phyloP scores from a whole-genome alignment of 2,113 vertebrate genomes.

The Arothron firmamentum region DNA sequence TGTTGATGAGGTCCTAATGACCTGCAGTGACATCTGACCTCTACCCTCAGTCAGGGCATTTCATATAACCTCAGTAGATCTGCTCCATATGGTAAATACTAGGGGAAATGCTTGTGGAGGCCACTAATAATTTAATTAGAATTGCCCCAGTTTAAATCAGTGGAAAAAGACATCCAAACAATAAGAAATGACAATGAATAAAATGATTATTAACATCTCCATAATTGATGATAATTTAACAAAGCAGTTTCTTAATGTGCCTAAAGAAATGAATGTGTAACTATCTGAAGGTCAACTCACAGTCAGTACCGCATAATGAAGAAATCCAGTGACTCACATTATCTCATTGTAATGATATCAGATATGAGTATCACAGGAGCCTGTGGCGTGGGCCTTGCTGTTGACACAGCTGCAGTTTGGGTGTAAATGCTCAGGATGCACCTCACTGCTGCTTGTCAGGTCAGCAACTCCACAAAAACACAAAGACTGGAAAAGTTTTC shows the following conservation, averaged over 20 bases:
- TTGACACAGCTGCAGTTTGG: constrained; percentile 69
- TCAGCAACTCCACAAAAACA: constrained; percentile 11
- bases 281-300: not conserved
- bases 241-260: not conserved
- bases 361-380: constrained; percentile 23
- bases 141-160: not conserved
- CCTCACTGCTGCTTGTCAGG: constrained; percentile 15
- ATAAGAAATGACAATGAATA: not conserved
- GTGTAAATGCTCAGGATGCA: constrained; percentile 51
- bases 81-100: constrained; percentile 29
- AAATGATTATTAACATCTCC: not conserved
- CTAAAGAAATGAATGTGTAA: not conserved
- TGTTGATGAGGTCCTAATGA: constrained; percentile 12
- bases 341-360: constrained; percentile 9
- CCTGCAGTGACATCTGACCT: constrained; percentile 35
- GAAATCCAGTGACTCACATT: constrained; percentile 2
- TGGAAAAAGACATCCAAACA: not conserved
- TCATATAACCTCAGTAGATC: constrained; percentile 24
- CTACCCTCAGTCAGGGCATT: constrained; percentile 11
- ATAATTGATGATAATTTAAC: no score
- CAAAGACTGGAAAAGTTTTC: constrained; percentile 33
- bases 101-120: not conserved
- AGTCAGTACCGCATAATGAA: no score
- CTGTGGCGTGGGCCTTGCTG: constrained; percentile 9
- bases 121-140: constrained; percentile 21